Evolutionary conservation across 2,797 vertebrate genomes (phyloP).

Genomic region (Smutsia temminckii): DNA sequence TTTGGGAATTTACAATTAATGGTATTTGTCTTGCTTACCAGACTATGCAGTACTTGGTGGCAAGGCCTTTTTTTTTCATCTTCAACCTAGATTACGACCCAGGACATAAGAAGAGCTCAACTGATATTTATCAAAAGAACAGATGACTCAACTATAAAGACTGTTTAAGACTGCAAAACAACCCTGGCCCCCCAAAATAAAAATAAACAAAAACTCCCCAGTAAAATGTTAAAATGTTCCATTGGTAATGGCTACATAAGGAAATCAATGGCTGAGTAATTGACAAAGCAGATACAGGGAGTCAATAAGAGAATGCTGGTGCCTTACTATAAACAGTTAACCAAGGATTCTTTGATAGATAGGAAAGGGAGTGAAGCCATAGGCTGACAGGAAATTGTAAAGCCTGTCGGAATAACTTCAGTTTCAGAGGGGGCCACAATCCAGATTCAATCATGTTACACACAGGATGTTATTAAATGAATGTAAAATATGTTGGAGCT

Average conservation of each 20-base stretch:
- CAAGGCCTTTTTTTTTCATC: background rate
- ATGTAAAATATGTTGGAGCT: background rate
- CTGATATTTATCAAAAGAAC: conserved; percentile 14
- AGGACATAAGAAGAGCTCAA: conserved; percentile 1
- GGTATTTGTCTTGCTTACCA: background rate
- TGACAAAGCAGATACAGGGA: background rate
- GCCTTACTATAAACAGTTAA: background rate
- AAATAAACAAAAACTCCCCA: background rate
- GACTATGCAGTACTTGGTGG: background rate
- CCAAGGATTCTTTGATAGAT: background rate
- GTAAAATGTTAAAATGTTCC: conserved; percentile 31
- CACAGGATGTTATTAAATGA: background rate
- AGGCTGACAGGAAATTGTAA: background rate
- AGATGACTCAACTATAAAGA: background rate
- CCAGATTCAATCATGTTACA: conserved; percentile 15
- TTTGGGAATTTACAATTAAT: background rate
- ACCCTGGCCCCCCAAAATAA: background rate
- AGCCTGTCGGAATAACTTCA: background rate
- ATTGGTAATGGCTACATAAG: background rate
- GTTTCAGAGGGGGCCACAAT: background rate
- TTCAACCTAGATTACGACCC: background rate
- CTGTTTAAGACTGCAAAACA: background rate
- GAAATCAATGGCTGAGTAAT: conserved; percentile 16
- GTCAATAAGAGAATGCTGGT: conserved; percentile 33
- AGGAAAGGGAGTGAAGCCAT: background rate